Evolutionary conservation across 2,113 vertebrate species (phyloP).

Genomic region (Ceyx margarethae): DNA sequence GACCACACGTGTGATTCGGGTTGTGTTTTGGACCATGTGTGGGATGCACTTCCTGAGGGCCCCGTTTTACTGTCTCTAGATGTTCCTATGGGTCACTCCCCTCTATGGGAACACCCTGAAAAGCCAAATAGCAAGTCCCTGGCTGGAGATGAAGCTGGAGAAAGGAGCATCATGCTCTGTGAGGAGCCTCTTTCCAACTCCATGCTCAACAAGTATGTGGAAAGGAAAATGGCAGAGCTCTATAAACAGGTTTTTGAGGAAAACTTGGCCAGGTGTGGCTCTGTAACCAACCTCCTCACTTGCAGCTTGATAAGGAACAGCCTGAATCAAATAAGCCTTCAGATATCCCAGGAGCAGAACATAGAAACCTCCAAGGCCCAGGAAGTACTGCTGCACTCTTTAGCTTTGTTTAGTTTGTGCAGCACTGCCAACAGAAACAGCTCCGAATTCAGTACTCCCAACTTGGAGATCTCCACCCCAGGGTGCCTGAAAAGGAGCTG

Average conservation of each 20-base stretch:
- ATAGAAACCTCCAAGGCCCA: constrained; percentile 54
- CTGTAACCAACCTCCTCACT: constrained; percentile 76
- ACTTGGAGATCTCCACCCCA: constrained; percentile 82
- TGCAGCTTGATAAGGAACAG: constrained; percentile 75
- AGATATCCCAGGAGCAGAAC: constrained; percentile 71
- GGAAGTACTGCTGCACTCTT: constrained; percentile 65
- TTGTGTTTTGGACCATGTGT: constrained; percentile 44
- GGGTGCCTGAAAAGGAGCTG: not conserved
- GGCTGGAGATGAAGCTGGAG: constrained; percentile 69
- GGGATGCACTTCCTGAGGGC: not conserved
- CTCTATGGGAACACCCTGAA: not conserved
- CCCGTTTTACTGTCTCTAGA: constrained; percentile 73
- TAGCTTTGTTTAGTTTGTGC: constrained; percentile 47
- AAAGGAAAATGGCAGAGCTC: constrained; percentile 85
- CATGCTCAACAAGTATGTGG: constrained; percentile 83
- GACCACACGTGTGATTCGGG: constrained; percentile 58
- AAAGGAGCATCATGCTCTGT: constrained; percentile 70
- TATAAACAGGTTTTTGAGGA: constrained; percentile 89
- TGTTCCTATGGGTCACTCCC: constrained; percentile 33
- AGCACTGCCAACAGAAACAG: constrained; percentile 65
- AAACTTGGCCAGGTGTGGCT: constrained; percentile 78
- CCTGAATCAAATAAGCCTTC: constrained; percentile 69
- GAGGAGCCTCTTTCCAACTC: constrained; percentile 86
- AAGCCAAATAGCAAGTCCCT: not conserved
- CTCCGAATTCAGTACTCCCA: constrained; percentile 83